Percentiles rank a stretch among this genome's conserved stretches.
phyloP scores from a whole-genome alignment of 1,140 invertebrate species.

The Leptopilina clavipes region DNA sequence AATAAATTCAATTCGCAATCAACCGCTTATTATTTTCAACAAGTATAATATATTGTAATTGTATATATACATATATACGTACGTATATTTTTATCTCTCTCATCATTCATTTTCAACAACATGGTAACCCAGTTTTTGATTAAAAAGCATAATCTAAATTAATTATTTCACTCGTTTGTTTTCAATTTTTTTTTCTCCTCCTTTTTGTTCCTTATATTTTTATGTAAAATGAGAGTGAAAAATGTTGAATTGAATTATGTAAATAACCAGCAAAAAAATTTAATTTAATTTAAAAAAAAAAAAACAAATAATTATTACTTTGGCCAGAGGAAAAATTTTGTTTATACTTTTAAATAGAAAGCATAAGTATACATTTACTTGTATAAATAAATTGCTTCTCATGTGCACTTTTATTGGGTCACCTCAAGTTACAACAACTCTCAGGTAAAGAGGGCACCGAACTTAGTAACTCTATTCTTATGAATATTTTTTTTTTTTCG shows the following conservation, averaged over 20 bases:
- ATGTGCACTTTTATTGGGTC: constrained; percentile 21
- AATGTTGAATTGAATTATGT: neutral
- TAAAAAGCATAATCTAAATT: neutral
- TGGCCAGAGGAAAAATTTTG: neutral
- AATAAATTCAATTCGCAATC: neutral
- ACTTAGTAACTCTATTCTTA: neutral
- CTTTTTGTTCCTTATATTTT: too few relatives aligned
- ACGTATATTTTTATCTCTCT: neutral
- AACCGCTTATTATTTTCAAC: neutral
- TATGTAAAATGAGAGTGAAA: neutral
- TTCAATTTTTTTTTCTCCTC: neutral
- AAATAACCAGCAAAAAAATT: neutral
- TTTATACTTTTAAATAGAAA: constrained; percentile 17
- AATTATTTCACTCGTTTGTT: neutral
- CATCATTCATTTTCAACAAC: neutral
- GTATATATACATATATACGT: too few relatives aligned
- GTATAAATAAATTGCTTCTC: neutral
- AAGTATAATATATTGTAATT: too few relatives aligned
- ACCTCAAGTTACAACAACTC: constrained; percentile 28
- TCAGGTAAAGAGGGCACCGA: constrained; percentile 7
- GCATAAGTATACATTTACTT: neutral
- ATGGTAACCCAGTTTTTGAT: constrained; percentile 1
- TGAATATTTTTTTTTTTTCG: neutral
- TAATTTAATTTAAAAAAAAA: too few relatives aligned
- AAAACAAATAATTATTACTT: neutral